Percentiles rank a stretch among this genome's conserved stretches.
Evolutionary conservation across 1,140 invertebrate genomes (phyloP).

Genomic region (Vanessa atalanta): DNA sequence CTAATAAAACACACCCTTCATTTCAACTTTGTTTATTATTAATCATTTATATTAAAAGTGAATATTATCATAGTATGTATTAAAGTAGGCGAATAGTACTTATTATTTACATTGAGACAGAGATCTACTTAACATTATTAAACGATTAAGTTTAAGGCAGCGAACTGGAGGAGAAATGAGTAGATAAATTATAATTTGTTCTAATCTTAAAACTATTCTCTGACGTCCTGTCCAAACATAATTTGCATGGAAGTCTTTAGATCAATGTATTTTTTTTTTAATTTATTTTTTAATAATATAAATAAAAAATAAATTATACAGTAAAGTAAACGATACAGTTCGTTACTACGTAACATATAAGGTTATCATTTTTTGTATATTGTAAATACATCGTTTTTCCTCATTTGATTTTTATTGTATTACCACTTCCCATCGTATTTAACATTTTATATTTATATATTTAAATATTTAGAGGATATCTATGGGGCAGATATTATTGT

Average conservation of each 20-base stretch:
- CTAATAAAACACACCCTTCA: slow-evolving; percentile 38
- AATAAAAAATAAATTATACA: too few relatives aligned
- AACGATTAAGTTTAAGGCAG: slow-evolving; percentile 33
- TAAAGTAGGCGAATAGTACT: slow-evolving; percentile 69
- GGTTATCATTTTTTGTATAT: too few relatives aligned
- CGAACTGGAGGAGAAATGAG: slow-evolving; percentile 37
- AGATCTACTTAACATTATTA: slow-evolving; percentile 22
- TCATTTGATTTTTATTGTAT: too few relatives aligned
- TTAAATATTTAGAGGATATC: too few relatives aligned
- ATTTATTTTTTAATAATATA: background rate
- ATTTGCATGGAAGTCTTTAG: background rate
- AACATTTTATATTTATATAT: too few relatives aligned
- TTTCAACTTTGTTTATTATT: slow-evolving; percentile 59
- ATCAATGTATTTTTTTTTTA: background rate
- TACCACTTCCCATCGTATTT: too few relatives aligned
- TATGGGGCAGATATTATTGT: too few relatives aligned
- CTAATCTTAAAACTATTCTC: slow-evolving; percentile 26
- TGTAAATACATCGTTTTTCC: too few relatives aligned
- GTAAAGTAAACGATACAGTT: too few relatives aligned
- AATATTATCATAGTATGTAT: slow-evolving; percentile 66
- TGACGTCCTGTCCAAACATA: slow-evolving; percentile 25
- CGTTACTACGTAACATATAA: too few relatives aligned
- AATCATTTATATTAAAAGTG: slow-evolving; percentile 76
- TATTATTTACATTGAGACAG: slow-evolving; percentile 63
- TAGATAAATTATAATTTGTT: slow-evolving; percentile 16